Evolutionary conservation across 1,140 invertebrate species (phyloP).

Genomic region (Portunus trituberculatus): DNA sequence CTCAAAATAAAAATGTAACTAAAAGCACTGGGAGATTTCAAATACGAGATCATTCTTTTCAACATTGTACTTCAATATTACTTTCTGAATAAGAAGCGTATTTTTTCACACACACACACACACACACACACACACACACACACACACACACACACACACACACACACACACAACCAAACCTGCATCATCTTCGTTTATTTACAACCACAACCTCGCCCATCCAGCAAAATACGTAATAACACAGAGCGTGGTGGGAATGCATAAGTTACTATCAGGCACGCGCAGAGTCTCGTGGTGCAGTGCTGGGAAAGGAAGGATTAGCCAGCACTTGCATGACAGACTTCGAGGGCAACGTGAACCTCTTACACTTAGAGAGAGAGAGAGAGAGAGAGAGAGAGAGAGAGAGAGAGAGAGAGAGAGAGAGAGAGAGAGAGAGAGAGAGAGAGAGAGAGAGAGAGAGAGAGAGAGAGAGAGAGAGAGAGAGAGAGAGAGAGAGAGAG

Average conservation of each 20-base stretch:
- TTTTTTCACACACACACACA: too few species aligned
- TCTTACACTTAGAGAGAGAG: background rate
- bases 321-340: background rate
- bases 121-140: background rate
- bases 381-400: background rate
- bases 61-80: too few species aligned
- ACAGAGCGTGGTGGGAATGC: background rate
- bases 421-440: background rate
- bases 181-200: background rate
- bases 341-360: background rate
- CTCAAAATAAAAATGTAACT: too few species aligned
- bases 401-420: background rate
- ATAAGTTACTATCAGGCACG: background rate
- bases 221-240: background rate
- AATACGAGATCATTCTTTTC: too few species aligned
- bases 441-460: slow-evolving; percentile 20
- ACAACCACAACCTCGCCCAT: background rate
- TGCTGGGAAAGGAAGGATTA: background rate
- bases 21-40: too few species aligned
- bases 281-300: background rate
- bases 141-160: slow-evolving; percentile 18
- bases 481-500: background rate
- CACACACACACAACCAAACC: background rate
- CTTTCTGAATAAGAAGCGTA: too few species aligned
- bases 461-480: background rate